Conservation (phyloP, 2,888 invertebrate genomes). For the Mythimna albipuncta region DNA sequence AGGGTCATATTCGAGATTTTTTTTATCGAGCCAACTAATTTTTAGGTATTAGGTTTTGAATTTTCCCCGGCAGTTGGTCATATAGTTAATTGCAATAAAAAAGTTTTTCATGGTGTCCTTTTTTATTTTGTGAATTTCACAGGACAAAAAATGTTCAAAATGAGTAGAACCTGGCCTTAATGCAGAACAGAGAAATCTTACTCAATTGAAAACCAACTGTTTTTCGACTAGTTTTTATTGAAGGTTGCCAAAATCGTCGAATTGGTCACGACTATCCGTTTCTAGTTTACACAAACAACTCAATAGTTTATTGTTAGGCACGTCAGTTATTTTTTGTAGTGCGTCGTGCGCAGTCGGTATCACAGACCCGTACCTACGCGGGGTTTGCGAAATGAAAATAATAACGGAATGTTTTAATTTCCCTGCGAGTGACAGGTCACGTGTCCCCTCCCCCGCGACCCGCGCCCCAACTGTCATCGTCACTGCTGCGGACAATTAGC, state of each 20-base stretch:
- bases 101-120: no score
- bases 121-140: no score
- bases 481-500: constrained; percentile 89
- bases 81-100: no score
- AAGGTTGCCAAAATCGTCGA: constrained; percentile 52
- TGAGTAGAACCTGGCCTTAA: background rate
- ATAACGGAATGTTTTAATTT: constrained; percentile 91
- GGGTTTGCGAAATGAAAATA: constrained; percentile 80
- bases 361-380: constrained; percentile 48
- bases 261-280: constrained; percentile 56
- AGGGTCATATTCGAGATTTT: no score
- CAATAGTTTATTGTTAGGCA: constrained; percentile 51
- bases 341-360: constrained; percentile 53
- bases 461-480: constrained; percentile 82
- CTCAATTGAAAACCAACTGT: constrained; percentile 25
- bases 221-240: constrained; percentile 46
- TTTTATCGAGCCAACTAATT: no score
- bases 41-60: no score
- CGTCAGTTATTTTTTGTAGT: constrained; percentile 56
- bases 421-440: constrained; percentile 91
- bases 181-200: constrained; percentile 46
- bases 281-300: constrained; percentile 52
- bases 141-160: no score
- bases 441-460: constrained; percentile 76
- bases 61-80: no score